Percentiles rank a stretch among this genome's conserved stretches.
Conservation (phyloP, 2,797 vertebrate genomes). For the Glyptemys insculpta region DNA sequence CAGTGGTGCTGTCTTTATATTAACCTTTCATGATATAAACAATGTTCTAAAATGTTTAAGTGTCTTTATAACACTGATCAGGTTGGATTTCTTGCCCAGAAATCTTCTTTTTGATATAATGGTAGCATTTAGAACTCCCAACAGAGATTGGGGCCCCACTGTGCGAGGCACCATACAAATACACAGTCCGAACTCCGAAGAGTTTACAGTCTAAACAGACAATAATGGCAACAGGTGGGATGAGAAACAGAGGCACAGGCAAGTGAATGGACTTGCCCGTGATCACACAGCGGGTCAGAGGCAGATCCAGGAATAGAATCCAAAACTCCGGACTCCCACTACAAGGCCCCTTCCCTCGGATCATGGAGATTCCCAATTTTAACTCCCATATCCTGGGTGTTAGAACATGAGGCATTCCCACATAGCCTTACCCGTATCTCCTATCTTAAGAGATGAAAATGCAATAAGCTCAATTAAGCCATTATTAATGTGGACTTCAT, state of each 20-base stretch:
- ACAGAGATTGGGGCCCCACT: fast-evolving
- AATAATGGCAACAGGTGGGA: fast-evolving
- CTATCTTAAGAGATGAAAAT: background rate
- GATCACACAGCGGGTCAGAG: background rate
- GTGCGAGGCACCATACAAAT: background rate
- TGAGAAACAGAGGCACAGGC: background rate
- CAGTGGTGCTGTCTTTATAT: background rate
- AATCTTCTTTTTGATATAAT: background rate
- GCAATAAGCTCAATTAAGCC: conserved; percentile 19
- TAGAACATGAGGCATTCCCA: background rate
- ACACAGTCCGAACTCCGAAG: background rate
- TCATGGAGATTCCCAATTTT: fast-evolving
- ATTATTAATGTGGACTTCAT: conserved; percentile 39
- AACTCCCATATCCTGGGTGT: background rate
- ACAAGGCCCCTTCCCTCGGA: background rate
- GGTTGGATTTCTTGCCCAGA: background rate
- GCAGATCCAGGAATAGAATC: background rate
- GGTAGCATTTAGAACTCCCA: background rate
- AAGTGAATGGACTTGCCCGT: background rate
- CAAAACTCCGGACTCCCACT: background rate
- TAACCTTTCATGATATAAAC: conserved; percentile 22
- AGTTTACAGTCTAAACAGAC: background rate
- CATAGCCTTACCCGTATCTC: background rate
- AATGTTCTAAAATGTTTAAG: conserved; percentile 12
- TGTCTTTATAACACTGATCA: conserved; percentile 7